Conservation (phyloP, 2,797 vertebrate genomes). For the Sebastiscus tertius region DNA sequence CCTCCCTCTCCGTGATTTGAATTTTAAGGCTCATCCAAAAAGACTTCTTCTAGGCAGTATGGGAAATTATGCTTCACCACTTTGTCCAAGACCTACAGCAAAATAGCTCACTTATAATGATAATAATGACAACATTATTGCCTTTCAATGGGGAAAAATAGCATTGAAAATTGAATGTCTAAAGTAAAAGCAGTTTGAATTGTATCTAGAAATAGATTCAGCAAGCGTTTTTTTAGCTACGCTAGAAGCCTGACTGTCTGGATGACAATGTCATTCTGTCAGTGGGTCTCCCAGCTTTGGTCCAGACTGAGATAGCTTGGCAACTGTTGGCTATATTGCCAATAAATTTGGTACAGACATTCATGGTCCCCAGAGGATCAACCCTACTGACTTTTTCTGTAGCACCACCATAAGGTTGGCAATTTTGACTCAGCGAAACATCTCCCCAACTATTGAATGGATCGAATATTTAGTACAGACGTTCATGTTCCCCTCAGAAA, state of each 20-base stretch:
- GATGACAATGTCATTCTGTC: neutral
- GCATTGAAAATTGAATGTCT: neutral
- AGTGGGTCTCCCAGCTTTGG: neutral
- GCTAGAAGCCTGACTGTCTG: neutral
- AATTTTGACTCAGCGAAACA: neutral
- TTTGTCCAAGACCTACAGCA: neutral
- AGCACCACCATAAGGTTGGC: neutral
- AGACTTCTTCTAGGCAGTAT: neutral
- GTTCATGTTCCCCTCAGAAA: neutral
- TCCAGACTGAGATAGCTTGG: neutral
- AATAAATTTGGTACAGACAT: neutral
- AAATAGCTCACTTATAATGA: neutral
- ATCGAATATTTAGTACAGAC: neutral
- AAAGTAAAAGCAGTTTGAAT: neutral
- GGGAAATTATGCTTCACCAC: neutral
- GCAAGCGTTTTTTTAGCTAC: neutral
- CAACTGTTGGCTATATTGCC: neutral
- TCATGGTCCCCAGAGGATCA: neutral
- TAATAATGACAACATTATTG: neutral
- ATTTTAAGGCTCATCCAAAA: neutral
- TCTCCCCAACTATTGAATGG: neutral
- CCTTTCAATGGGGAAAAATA: neutral
- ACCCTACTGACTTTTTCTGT: neutral
- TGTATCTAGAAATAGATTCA: neutral
- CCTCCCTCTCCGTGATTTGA: neutral